Conservation (phyloP, 2,797 vertebrate genomes). For the Cyclura pinguis region DNA sequence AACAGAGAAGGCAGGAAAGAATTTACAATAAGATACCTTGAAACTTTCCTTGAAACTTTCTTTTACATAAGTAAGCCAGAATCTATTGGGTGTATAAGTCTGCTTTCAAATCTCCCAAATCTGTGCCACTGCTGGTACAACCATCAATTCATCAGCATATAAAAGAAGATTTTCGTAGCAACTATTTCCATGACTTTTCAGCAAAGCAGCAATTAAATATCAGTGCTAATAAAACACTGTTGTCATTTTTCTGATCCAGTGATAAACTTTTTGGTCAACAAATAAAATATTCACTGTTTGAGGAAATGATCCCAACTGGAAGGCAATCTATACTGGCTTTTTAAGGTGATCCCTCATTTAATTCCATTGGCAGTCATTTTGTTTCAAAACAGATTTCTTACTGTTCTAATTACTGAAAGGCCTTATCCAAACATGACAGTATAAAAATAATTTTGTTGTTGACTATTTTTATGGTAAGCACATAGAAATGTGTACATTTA, state of each 20-base stretch:
- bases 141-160: background rate
- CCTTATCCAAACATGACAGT: background rate
- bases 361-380: background rate
- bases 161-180: background rate
- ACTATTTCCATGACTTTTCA: background rate
- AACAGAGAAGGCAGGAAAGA: background rate
- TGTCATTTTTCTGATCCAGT: background rate
- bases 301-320: background rate
- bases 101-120: background rate
- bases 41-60: background rate
- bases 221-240: background rate
- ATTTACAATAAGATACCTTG: background rate
- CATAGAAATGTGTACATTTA: background rate
- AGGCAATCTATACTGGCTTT: background rate
- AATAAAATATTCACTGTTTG: background rate
- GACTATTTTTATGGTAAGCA: background rate
- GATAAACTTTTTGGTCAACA: background rate
- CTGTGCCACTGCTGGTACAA: background rate
- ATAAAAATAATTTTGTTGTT: background rate
- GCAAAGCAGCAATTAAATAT: background rate
- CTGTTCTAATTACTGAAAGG: background rate
- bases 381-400: background rate
- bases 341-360: too few species aligned
- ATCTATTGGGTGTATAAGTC: background rate
- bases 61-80: background rate